Conservation (phyloP, 2,797 vertebrate genomes). For the Onychomys arenicola region DNA sequence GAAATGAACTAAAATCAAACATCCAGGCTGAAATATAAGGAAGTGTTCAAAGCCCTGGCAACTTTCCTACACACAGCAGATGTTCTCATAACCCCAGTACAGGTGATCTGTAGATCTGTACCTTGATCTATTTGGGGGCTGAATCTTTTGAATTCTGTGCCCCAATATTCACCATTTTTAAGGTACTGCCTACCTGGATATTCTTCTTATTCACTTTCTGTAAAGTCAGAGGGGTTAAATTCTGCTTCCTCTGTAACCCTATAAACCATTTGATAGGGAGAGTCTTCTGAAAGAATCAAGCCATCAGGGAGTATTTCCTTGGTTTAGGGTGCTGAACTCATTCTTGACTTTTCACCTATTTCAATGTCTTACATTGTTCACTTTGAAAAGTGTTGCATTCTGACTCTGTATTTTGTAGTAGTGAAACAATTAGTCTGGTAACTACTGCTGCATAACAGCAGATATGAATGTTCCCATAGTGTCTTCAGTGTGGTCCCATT, state of each 20-base stretch:
- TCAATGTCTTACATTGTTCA: not conserved
- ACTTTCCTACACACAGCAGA: not conserved
- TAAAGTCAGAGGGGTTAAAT: not conserved
- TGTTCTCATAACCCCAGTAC: not conserved
- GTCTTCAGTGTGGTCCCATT: not conserved
- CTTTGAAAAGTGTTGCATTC: not conserved
- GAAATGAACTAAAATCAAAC: conserved; percentile 5
- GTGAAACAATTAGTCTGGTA: not conserved
- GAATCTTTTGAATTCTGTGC: not conserved
- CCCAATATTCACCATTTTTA: not conserved
- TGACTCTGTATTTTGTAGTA: not conserved
- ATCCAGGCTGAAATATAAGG: not conserved
- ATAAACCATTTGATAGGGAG: not conserved
- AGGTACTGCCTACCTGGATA: not conserved
- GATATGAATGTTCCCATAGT: not conserved
- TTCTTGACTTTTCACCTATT: not conserved
- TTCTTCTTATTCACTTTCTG: not conserved
- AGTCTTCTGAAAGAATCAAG: not conserved
- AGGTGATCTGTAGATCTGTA: not conserved
- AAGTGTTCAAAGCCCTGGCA: not conserved
- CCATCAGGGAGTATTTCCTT: not conserved
- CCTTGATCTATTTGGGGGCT: not conserved
- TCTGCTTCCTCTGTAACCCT: not conserved
- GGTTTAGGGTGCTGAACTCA: not conserved
- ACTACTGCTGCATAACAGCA: not conserved